These are phyloP conservation scores for Neotoma lepida DNA, from an alignment of 2,113 vertebrate genomes.

Conservation along the genomic window DNA sequence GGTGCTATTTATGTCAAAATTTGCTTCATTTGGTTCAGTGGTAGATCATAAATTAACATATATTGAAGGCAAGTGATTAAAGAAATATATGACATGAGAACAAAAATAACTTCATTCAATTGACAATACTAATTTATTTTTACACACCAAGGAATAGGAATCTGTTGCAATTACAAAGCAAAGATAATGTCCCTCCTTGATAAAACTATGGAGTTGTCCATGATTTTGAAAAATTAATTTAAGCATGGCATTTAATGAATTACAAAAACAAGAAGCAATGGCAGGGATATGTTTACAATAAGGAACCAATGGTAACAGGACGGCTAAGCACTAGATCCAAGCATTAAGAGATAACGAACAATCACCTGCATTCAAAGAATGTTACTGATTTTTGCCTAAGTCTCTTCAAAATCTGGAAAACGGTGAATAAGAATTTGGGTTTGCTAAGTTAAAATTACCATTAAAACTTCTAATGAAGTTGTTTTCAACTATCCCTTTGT, in stretches of 20 bases:
- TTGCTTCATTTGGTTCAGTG: not conserved
- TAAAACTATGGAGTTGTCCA: not conserved
- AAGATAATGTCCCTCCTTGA: not conserved
- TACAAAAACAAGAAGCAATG: constrained; percentile 32
- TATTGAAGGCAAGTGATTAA: not conserved
- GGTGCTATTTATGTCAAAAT: not conserved
- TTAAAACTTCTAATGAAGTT: constrained; percentile 10
- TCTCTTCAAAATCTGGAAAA: not conserved
- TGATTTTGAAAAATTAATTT: not conserved
- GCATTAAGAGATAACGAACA: not conserved
- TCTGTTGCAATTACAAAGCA: not conserved
- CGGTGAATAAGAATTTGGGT: not conserved
- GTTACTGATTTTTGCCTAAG: not conserved
- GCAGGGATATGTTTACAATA: not conserved
- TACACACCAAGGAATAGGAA: constrained; percentile 6
- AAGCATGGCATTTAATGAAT: not conserved
- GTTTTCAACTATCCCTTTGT: constrained; percentile 31
- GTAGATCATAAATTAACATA: not conserved
- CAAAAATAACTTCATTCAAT: not conserved
- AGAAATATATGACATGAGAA: not conserved
- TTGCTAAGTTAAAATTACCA: not conserved
- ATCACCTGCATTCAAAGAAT: not conserved
- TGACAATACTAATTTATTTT: not conserved
- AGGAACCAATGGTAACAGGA: not conserved
- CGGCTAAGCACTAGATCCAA: not conserved